Conservation (phyloP, 2,113 vertebrate species). For the Nycticebus coucang region DNA sequence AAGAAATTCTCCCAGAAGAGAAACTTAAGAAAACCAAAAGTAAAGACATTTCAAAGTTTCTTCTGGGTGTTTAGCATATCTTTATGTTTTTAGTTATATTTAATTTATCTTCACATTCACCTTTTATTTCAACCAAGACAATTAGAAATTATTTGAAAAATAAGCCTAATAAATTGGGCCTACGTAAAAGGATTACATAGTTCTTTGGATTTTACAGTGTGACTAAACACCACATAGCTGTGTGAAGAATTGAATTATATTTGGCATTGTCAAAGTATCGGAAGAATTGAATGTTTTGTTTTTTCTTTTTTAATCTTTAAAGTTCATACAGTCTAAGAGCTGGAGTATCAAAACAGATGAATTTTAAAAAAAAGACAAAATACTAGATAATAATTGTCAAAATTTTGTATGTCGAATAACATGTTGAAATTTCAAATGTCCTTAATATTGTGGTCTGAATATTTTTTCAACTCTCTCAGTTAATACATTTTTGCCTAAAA, state of each 20-base stretch:
- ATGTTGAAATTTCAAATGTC: neutral
- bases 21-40: neutral
- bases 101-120: neutral
- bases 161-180: neutral
- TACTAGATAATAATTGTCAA: neutral
- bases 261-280: neutral
- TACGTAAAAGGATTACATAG: neutral
- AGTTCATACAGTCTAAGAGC: neutral
- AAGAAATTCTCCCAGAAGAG: constrained; percentile 2
- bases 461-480: neutral
- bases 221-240: neutral
- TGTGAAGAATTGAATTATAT: neutral
- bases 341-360: neutral
- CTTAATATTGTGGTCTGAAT: neutral
- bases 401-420: neutral
- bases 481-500: neutral
- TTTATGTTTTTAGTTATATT: neutral
- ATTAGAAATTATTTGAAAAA: neutral
- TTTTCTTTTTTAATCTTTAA: neutral
- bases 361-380: neutral
- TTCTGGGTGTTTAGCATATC: neutral
- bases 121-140: constrained; percentile 3
- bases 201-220: neutral
- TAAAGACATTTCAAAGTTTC: too few species aligned
- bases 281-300: neutral